Evolutionary conservation across 2,888 invertebrate species (phyloP).

Genomic region (Erannis defoliaria): DNA sequence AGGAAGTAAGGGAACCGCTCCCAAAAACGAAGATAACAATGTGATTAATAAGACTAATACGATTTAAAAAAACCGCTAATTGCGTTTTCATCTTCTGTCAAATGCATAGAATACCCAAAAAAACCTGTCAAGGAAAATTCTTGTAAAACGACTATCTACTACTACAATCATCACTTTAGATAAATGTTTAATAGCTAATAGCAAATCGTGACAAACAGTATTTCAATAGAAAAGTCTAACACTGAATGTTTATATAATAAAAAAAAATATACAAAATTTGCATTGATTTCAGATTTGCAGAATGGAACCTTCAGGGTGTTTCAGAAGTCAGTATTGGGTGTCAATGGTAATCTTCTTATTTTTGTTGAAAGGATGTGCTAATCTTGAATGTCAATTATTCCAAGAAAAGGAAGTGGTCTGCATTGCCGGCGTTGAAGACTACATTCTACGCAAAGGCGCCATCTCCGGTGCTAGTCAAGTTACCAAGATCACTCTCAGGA

Average conservation of each 20-base stretch:
- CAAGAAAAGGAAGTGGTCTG: conserved; percentile 47
- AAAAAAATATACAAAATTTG: not conserved
- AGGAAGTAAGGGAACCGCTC: no score
- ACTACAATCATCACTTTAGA: no score
- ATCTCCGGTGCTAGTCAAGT: conserved; percentile 51
- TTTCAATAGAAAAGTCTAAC: no score
- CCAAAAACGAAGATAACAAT: no score
- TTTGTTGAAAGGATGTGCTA: conserved; percentile 7
- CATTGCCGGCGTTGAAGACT: conserved; percentile 42
- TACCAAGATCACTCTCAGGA: conserved; percentile 47
- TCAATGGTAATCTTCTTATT: conserved; percentile 9
- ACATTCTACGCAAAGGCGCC: conserved; percentile 47
- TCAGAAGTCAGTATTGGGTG: conserved; percentile 14
- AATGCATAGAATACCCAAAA: no score
- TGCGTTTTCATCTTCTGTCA: no score
- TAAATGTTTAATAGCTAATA: no score
- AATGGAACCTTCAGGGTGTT: conserved; percentile 16
- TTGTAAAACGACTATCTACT: no score
- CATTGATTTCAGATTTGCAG: conserved; percentile 19
- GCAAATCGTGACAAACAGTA: no score
- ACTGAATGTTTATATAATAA: not conserved
- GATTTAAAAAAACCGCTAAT: no score
- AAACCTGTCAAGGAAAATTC: no score
- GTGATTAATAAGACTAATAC: no score
- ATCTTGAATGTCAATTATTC: conserved; percentile 44